These are phyloP conservation scores for Ctenoplectra terminalis DNA, from an alignment of 1,140 invertebrate genomes.

Conservation along the genomic window DNA sequence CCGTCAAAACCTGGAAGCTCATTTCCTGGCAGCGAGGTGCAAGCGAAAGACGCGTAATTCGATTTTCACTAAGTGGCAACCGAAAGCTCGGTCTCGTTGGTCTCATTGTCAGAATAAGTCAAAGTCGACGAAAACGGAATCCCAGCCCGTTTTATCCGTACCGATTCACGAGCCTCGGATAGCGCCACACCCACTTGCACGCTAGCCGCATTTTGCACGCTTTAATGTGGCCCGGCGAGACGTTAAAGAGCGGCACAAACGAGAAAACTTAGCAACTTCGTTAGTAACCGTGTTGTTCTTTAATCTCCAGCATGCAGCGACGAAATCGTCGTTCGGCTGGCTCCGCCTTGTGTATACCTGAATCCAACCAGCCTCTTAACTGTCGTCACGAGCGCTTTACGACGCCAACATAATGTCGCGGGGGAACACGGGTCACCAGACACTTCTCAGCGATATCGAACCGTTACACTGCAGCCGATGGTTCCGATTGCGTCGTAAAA, in stretches of 20 bases:
- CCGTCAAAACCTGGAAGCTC: constrained; percentile 64
- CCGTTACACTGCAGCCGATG: constrained; percentile 48
- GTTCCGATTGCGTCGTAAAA: constrained; percentile 59
- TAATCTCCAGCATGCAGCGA: constrained; percentile 29
- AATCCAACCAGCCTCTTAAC: constrained; percentile 49
- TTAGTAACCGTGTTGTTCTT: constrained; percentile 63
- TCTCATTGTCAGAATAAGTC: constrained; percentile 18
- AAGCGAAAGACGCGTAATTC: constrained; percentile 69
- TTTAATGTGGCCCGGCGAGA: constrained; percentile 30
- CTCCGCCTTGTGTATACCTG: neutral
- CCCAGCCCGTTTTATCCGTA: constrained; percentile 33
- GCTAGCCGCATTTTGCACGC: constrained; percentile 8
- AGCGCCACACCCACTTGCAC: neutral
- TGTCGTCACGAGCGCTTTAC: constrained; percentile 51
- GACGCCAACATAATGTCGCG: constrained; percentile 41
- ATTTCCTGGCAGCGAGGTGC: constrained; percentile 66
- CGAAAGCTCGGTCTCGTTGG: constrained; percentile 38
- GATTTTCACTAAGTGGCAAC: constrained; percentile 71
- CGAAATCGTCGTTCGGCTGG: neutral
- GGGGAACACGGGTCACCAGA: constrained; percentile 42
- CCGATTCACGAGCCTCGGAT: neutral
- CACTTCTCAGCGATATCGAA: constrained; percentile 2
- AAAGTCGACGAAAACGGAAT: constrained; percentile 37
- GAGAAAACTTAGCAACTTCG: constrained; percentile 68
- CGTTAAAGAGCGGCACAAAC: constrained; percentile 48